Percentiles rank a stretch among this genome's conserved stretches.
Evolutionary conservation across 2,113 vertebrate species (phyloP).

Genomic region (Periophthalmus modestus): DNA sequence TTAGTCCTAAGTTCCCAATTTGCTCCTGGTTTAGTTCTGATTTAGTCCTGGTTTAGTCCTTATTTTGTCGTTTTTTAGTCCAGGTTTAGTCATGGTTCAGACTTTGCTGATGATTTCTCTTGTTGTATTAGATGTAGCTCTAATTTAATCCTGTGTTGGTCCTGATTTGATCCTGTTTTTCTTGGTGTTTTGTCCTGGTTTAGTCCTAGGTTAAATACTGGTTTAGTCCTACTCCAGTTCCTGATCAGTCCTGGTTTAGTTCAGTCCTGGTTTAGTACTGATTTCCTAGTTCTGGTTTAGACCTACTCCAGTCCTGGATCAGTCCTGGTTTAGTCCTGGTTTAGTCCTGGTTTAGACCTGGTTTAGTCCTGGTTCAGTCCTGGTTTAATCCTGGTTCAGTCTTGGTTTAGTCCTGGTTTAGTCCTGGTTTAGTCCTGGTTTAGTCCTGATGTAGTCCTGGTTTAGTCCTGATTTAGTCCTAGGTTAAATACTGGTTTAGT

Average conservation of each 20-base stretch:
- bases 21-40: background rate
- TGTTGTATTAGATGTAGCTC: no score
- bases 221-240: no score
- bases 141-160: no score
- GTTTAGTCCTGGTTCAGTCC: background rate
- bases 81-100: no score
- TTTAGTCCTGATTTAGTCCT: background rate
- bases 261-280: background rate
- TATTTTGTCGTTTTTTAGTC: no score
- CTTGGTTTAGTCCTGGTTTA: background rate
- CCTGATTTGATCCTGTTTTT: no score
- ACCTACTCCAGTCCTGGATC: background rate
- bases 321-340: background rate
- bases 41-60: background rate
- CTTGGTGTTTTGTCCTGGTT: no score
- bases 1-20: no score
- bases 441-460: background rate
- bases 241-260: no score
- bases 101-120: no score
- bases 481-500: background rate
- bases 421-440: background rate
- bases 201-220: no score
- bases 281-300: no score
- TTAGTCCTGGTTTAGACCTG: background rate
- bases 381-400: background rate